Evolutionary conservation across 2,797 vertebrate genomes (phyloP), one percentile per base, ranked within the genome.

Genomic region (Mus spretus): DNA sequence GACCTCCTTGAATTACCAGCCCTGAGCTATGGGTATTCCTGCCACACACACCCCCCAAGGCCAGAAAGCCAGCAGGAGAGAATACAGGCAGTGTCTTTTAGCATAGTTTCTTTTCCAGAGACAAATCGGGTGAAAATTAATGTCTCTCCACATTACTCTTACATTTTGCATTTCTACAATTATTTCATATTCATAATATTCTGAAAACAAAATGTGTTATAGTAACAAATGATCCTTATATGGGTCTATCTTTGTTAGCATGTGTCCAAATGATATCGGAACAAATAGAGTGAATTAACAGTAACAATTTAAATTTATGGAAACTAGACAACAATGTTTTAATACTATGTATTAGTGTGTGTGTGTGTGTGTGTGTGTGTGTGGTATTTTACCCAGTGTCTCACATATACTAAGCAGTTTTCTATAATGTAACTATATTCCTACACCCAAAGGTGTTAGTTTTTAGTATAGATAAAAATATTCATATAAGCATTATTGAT

Each of bases 281-380:
- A 80, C 15, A 94, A 77, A 67, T 31, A 24, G 53, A 86, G 19
- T 93, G 24, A 90, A 85, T 70, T 37, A n/a, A 22, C 17, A 89
- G 26, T 83, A 72, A 74, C 83, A 87, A 93, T 74, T 10, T 57
- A 37, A 97, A 83, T 94, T 84, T 77, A 67, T 11, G 72, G 81
- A 65, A 93, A 61, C 20, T 67, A 78, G 14, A 74, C 17, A 82
- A 53, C 50, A 82, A 17, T 89, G 55, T 63, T 95, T 75, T 82
- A 70, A 79, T 80, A 47, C 14, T 40, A 65, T 19, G 0, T 40
- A 47, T 55, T 57, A n/a, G 0, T 40, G 1, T 31, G 81, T 31
- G 50, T 37, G 24, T 83, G 6, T 61, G 22, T 61, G 50, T 65
- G 59, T 59, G 37, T 40, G 40, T 37, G 6, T 82, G 17, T n/a